phyloP scores from a whole-genome alignment of 1,140 invertebrate genomes.

The Drosophila obscura region DNA sequence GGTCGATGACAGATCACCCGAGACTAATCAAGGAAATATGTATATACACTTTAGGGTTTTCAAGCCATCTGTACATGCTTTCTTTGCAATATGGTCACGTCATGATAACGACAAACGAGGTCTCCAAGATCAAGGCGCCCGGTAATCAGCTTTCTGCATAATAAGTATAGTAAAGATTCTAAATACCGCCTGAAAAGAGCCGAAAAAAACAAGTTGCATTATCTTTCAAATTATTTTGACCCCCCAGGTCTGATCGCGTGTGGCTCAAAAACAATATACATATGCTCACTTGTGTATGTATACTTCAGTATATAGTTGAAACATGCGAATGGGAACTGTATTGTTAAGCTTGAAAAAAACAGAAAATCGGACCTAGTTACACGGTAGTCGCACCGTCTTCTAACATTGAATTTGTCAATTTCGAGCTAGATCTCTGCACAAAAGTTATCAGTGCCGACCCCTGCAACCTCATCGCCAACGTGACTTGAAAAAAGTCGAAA shows the following conservation, averaged over 20 bases:
- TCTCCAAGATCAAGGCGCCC: constrained; percentile 73
- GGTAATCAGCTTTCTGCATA: constrained; percentile 66
- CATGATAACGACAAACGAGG: constrained; percentile 72
- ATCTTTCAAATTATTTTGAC: constrained; percentile 67
- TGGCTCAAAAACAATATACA: constrained; percentile 25
- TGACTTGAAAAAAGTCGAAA: constrained; percentile 36
- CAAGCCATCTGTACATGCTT: constrained; percentile 7
- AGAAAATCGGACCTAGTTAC: too few relatives aligned
- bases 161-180: constrained; percentile 38
- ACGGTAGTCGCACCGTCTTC: too few relatives aligned
- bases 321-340: too few relatives aligned
- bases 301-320: too few relatives aligned
- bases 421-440: constrained; percentile 21
- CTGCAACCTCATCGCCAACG: constrained; percentile 15
- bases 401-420: neutral
- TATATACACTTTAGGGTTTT: constrained; percentile 25
- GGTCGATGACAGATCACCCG: constrained; percentile 4
- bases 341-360: too few relatives aligned
- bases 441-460: constrained; percentile 38
- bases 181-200: constrained; percentile 50
- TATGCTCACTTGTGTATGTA: neutral
- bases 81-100: constrained; percentile 39
- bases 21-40: constrained; percentile 11
- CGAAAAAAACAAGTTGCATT: constrained; percentile 64
- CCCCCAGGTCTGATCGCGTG: constrained; percentile 46